Evolutionary conservation across 2,888 invertebrate genomes (phyloP), one percentile per base, ranked within the genome.

Genomic region (Spialia ferax): DNA sequence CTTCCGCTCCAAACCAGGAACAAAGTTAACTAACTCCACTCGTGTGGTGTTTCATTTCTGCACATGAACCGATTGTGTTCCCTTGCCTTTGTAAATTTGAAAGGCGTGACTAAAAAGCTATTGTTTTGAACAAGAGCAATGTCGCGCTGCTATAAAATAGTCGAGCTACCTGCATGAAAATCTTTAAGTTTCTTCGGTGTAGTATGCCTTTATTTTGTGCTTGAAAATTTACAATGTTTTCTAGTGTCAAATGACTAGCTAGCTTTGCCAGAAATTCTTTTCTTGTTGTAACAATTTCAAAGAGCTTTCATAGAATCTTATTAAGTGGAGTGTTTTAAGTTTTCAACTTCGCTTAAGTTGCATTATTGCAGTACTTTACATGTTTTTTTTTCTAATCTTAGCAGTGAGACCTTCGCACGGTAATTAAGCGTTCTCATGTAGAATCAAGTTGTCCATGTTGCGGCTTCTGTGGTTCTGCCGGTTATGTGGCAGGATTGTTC

Each of bases 61-160:
- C 73, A 70, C 69, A 75, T 61, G 67, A 61, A 61, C 67, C 35
- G 67, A 67, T 73, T 74, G 72, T 74, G 69, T 77, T 76, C 70
- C 72, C 65, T 23, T 69, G 71, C 71, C 73, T 76, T 75, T 76
- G 73, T 74, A 71, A 73, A 73, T 74, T 76, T 75, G 76, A 74
- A 77, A 73, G 75, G 76, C 79, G 78, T 79, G 77, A 78, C 79
- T 76, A 77, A 78, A 78, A 75, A 74, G 74, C 76, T 70, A 78
- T 78, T 79, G 79, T 79, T 76, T 70, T 63, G 57, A 67, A 72
- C 68, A 71, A 61, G 60, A 68, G 70, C 71, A 71, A 68, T 69
- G 64, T 68, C 63, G 68, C 69, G 48, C 62, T 69, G 69, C 70
- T 66, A 68, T 73, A 71, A 74, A 69, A 70, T 61, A 66, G 26